Percentiles rank a stretch among this genome's conserved stretches.
These are phyloP conservation scores for Eupithecia vulgata DNA, from an alignment of 2,888 invertebrate species.

Conservation along the genomic window DNA sequence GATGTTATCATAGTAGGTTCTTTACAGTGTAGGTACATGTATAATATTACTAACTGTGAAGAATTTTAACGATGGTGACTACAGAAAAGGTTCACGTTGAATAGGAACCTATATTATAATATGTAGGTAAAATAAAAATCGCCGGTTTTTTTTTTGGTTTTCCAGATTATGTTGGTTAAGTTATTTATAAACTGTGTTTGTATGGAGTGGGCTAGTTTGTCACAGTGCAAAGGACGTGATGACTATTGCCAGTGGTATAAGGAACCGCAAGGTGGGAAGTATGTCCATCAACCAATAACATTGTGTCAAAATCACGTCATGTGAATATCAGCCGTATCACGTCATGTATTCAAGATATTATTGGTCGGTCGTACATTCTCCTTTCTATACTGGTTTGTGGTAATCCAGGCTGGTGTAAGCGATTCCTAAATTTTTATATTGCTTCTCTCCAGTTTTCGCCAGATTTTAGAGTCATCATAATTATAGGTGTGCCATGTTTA, in stretches of 20 bases:
- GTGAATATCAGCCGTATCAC: neutral
- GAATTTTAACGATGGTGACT: too few species aligned
- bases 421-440: too few species aligned
- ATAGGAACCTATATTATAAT: too few species aligned
- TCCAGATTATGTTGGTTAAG: neutral
- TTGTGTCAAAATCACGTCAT: neutral
- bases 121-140: too few species aligned
- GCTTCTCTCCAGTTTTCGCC: too few species aligned
- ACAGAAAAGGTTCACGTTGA: neutral
- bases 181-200: neutral
- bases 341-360: neutral
- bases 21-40: too few species aligned
- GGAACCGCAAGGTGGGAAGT: neutral
- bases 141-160: neutral
- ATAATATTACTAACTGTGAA: too few species aligned
- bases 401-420: too few species aligned
- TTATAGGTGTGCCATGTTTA: too few species aligned
- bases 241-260: neutral
- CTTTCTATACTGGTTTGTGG: neutral
- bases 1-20: too few species aligned
- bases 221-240: neutral
- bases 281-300: conserved; percentile 1
- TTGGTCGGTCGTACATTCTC: neutral
- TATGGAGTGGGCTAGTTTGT: neutral
- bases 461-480: too few species aligned